These are phyloP conservation scores for Odocoileus virginianus DNA, from an alignment of 2,113 vertebrate genomes.

Conservation along the genomic window DNA sequence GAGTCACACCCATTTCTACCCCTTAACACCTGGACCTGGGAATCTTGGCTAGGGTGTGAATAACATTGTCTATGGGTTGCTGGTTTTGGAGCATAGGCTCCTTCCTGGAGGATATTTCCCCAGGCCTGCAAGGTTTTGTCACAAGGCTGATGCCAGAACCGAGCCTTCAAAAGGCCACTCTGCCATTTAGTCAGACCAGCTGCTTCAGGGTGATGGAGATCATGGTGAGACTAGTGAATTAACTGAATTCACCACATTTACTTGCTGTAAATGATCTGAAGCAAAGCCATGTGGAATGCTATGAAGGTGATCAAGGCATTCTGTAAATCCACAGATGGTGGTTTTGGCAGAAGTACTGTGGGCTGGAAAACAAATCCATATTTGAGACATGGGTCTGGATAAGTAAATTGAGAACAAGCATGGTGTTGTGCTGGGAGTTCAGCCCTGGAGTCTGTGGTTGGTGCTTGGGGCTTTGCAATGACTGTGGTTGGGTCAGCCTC, in stretches of 20 bases:
- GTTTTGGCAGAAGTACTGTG: background rate
- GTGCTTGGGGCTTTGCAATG: background rate
- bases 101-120: background rate
- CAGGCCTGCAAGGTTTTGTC: too few relatives aligned
- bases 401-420: background rate
- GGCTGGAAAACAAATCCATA: background rate
- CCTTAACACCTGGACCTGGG: too few relatives aligned
- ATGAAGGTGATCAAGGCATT: background rate
- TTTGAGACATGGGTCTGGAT: background rate
- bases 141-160: background rate
- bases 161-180: background rate
- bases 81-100: background rate
- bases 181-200: background rate
- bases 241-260: background rate
- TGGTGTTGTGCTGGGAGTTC: background rate
- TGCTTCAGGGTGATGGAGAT: background rate
- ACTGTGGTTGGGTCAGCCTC: background rate
- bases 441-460: background rate
- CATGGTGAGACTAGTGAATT: background rate
- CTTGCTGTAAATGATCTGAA: background rate
- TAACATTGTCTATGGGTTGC: rapidly evolving
- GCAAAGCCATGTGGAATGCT: background rate
- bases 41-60: background rate
- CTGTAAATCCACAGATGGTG: background rate
- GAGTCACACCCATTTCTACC: background rate